A percentile compares a stretch with the other conserved stretches of the same genome.
Conservation (phyloP, 2,888 invertebrate species). For the Cordilura impudica region DNA sequence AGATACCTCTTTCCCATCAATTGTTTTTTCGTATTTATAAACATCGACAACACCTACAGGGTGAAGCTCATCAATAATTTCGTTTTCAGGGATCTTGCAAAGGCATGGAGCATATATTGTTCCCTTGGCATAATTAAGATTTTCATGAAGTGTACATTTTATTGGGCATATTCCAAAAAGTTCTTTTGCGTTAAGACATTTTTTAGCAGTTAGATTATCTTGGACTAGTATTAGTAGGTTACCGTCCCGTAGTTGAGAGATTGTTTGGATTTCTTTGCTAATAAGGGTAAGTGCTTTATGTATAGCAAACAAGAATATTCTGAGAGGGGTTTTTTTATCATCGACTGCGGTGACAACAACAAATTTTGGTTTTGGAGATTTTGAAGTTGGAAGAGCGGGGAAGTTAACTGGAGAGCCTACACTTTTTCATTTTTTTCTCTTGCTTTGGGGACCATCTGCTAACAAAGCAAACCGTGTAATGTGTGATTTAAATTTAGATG, state of each 20-base stretch:
- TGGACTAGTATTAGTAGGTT: slow-evolving; percentile 18
- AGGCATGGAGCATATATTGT: slow-evolving; percentile 48
- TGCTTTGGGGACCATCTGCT: too few relatives aligned
- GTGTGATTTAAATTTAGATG: too few relatives aligned
- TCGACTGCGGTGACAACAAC: too few relatives aligned
- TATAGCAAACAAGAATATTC: too few relatives aligned
- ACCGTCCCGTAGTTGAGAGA: not conserved
- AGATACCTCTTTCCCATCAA: not conserved
- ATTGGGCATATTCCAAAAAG: slow-evolving; percentile 24
- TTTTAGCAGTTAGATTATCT: slow-evolving; percentile 15
- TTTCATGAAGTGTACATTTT: slow-evolving; percentile 18
- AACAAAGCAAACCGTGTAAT: too few relatives aligned
- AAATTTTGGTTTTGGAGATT: too few relatives aligned
- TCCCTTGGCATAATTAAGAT: slow-evolving; percentile 24
- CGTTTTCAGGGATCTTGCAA: slow-evolving; percentile 15
- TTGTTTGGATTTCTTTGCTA: not conserved
- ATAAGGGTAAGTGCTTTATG: not conserved
- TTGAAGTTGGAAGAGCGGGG: too few relatives aligned
- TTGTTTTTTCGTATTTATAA: slow-evolving; percentile 28
- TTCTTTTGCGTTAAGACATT: slow-evolving; percentile 17
- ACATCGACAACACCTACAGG: slow-evolving; percentile 38
- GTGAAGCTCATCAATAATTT: slow-evolving; percentile 45
- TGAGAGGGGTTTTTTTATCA: too few relatives aligned
- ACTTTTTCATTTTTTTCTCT: too few relatives aligned
- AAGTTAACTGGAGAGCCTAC: too few relatives aligned